These are phyloP conservation scores for Zophobas atratus DNA, from an alignment of 1,140 invertebrate species.

Conservation along the genomic window DNA sequence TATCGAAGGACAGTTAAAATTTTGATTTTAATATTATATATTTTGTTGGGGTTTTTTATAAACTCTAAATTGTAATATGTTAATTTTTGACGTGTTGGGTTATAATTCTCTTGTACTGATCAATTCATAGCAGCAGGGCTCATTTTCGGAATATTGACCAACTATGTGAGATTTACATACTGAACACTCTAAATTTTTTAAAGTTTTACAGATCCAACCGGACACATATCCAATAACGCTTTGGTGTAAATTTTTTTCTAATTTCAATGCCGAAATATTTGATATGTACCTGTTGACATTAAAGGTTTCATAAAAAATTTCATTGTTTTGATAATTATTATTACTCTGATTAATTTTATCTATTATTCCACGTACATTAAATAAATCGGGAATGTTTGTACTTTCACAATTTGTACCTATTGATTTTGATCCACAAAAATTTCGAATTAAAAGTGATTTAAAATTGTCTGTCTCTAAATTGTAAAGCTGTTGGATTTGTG, in stretches of 20 bases:
- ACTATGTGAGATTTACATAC: background rate
- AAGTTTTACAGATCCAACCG: background rate
- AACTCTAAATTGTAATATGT: background rate
- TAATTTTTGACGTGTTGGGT: background rate
- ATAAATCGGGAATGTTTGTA: too few species aligned
- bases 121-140: background rate
- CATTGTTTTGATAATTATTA: background rate
- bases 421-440: too few species aligned
- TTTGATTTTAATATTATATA: background rate
- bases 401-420: too few species aligned
- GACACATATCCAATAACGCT: background rate
- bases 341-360: background rate
- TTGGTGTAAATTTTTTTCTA: background rate
- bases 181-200: background rate
- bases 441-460: background rate
- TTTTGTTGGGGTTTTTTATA: background rate
- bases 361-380: background rate
- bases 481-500: background rate
- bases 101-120: background rate
- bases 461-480: background rate
- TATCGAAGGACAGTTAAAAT: background rate
- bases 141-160: background rate
- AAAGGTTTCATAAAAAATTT: background rate
- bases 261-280: background rate
- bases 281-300: background rate